Percentiles rank a stretch among this genome's conserved stretches.
phyloP scores from a whole-genome alignment of 2,113 vertebrate genomes.

The Lagopus leucura region DNA sequence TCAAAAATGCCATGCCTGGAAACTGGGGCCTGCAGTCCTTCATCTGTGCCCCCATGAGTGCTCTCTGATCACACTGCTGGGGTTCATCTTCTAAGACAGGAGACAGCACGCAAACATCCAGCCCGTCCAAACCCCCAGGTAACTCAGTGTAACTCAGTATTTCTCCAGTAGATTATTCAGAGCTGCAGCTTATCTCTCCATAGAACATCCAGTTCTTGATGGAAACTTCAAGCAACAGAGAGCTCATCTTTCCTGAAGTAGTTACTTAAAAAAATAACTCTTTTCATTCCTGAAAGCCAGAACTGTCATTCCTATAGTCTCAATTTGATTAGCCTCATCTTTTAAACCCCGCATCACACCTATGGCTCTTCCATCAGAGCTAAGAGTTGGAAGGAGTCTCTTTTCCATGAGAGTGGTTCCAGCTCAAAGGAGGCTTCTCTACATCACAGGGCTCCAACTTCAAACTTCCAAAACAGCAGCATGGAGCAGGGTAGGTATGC shows the following conservation, averaged over 20 bases:
- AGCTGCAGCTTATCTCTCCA: background rate
- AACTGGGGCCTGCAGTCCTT: background rate
- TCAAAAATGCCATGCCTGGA: background rate
- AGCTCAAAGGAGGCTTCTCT: background rate
- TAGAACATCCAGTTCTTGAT: fast-evolving
- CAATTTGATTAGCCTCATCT: background rate
- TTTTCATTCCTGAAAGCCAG: background rate
- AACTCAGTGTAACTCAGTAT: background rate
- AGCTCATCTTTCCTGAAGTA: background rate
- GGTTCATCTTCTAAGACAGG: background rate
- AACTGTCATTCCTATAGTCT: background rate
- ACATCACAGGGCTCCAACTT: background rate
- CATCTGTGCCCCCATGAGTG: background rate
- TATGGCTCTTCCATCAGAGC: background rate
- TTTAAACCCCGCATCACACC: background rate
- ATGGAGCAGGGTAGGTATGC: background rate
- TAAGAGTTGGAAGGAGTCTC: background rate
- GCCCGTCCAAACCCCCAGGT: background rate
- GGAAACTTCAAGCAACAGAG: background rate
- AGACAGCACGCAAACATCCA: background rate
- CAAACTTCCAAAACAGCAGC: background rate
- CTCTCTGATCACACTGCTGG: background rate
- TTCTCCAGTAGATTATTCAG: background rate
- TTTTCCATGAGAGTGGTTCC: fast-evolving
- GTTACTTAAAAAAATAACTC: background rate